A percentile compares a stretch with the other conserved stretches of the same genome.
These are phyloP conservation scores for Ceramica pisi DNA, from an alignment of 2,888 invertebrate genomes.

Conservation along the genomic window DNA sequence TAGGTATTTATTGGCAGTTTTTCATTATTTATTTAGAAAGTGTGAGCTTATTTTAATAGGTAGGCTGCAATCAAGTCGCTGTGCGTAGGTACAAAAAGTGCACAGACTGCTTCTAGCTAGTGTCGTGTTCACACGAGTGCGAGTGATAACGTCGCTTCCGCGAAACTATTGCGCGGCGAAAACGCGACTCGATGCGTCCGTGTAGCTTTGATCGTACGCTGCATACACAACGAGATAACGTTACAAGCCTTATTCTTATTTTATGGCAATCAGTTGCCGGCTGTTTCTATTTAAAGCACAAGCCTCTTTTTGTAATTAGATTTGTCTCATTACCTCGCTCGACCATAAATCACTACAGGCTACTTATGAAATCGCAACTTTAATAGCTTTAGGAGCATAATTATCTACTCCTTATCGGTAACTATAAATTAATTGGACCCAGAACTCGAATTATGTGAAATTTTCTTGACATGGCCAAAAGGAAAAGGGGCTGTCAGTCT, in stretches of 20 bases:
- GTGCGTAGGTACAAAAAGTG: conserved; percentile 73
- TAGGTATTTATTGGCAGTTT: conserved; percentile 32
- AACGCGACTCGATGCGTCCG: conserved; percentile 67
- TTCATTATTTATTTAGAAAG: conserved; percentile 62
- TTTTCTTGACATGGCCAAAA: conserved; percentile 53
- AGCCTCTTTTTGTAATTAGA: conserved; percentile 48
- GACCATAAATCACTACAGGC: conserved; percentile 52
- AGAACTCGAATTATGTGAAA: conserved; percentile 58
- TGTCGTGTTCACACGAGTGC: conserved; percentile 69
- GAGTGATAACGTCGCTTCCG: conserved; percentile 78
- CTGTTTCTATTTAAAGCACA: conserved; percentile 45
- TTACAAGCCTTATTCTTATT: conserved; percentile 26
- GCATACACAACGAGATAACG: conserved; percentile 44
- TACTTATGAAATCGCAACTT: conserved; percentile 50
- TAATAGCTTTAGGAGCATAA: conserved; percentile 55
- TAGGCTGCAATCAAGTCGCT: conserved; percentile 47
- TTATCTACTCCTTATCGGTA: conserved; percentile 61
- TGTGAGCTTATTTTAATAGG: conserved; percentile 54
- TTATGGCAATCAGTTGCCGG: conserved; percentile 15
- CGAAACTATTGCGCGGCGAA: conserved; percentile 82
- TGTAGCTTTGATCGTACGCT: conserved; percentile 71
- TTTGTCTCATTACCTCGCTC: conserved; percentile 40
- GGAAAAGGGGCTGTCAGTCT: conserved; percentile 46
- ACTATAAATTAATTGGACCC: conserved; percentile 57
- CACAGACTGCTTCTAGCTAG: conserved; percentile 75